Conservation (phyloP, 2,797 vertebrate species). For the Pseudomugil gertrudae region DNA sequence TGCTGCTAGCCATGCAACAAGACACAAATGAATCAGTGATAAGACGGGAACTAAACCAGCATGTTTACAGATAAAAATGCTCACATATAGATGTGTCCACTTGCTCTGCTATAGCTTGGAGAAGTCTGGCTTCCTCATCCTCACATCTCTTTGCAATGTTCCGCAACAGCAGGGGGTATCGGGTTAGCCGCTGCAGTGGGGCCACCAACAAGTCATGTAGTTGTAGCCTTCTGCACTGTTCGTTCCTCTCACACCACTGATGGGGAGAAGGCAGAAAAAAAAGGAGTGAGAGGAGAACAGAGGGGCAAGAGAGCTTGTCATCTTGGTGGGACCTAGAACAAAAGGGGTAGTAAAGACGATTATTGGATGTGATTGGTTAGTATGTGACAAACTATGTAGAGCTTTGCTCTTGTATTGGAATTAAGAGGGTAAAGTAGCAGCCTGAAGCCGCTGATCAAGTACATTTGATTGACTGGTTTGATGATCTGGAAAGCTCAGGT, state of each 20-base stretch:
- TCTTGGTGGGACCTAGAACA: neutral
- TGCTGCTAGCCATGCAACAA: neutral
- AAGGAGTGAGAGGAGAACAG: slow-evolving; percentile 23
- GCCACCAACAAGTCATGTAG: slow-evolving; percentile 89
- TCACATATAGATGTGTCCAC: slow-evolving; percentile 92
- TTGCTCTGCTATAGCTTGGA: slow-evolving; percentile 85
- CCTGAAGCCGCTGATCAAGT: neutral
- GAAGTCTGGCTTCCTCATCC: slow-evolving; percentile 74
- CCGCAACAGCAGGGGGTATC: slow-evolving; percentile 89
- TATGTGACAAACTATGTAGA: neutral
- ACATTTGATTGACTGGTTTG: neutral
- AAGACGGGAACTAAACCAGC: neutral
- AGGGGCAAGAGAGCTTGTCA: slow-evolving; percentile 13
- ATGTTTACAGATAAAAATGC: slow-evolving; percentile 35
- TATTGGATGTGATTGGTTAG: neutral
- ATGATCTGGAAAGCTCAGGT: neutral
- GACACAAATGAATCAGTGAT: neutral
- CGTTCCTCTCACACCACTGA: slow-evolving; percentile 90
- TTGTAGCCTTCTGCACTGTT: slow-evolving; percentile 86
- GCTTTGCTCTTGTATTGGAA: neutral
- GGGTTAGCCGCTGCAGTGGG: slow-evolving; percentile 87
- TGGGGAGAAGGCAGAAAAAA: slow-evolving; percentile 3
- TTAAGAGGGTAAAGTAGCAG: neutral
- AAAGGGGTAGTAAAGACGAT: neutral
- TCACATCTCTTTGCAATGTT: slow-evolving; percentile 87